Conservation (phyloP, 2,888 invertebrate genomes). For the Phortica magna region DNA sequence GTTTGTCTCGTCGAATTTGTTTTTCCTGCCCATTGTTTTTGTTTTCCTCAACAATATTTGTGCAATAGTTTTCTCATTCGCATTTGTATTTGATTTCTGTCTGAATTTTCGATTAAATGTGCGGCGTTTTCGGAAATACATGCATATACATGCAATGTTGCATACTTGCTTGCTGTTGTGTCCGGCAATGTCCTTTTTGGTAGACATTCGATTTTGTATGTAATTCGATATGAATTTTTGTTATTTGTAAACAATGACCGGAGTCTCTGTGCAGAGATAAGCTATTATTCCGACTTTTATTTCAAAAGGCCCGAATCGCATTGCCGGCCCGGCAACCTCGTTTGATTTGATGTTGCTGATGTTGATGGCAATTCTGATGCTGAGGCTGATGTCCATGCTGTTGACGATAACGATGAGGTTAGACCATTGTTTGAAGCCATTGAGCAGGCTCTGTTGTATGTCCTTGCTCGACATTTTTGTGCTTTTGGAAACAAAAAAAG, state of each 20-base stretch:
- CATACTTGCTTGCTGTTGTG: background rate
- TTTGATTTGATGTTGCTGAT: background rate
- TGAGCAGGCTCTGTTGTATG: background rate
- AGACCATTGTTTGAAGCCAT: background rate
- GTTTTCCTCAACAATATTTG: background rate
- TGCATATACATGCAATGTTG: constrained; percentile 9
- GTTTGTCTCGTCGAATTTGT: background rate
- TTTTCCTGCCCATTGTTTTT: background rate
- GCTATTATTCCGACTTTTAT: constrained; percentile 46
- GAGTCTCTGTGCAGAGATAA: constrained; percentile 47
- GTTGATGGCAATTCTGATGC: background rate
- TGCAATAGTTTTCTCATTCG: constrained; percentile 2
- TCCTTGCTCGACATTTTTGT: background rate
- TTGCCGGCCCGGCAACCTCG: background rate
- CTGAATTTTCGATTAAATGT: background rate
- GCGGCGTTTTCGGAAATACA: background rate
- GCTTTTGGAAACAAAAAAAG: background rate
- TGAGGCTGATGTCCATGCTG: background rate
- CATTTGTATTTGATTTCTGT: constrained; percentile 11
- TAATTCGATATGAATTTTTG: constrained; percentile 24
- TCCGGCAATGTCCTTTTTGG: constrained; percentile 33
- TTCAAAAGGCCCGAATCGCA: background rate
- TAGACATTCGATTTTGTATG: background rate
- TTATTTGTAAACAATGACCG: constrained; percentile 32
- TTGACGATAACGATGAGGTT: background rate